These are phyloP conservation scores for Chesias legatella DNA, from an alignment of 2,888 invertebrate species.

Conservation along the genomic window DNA sequence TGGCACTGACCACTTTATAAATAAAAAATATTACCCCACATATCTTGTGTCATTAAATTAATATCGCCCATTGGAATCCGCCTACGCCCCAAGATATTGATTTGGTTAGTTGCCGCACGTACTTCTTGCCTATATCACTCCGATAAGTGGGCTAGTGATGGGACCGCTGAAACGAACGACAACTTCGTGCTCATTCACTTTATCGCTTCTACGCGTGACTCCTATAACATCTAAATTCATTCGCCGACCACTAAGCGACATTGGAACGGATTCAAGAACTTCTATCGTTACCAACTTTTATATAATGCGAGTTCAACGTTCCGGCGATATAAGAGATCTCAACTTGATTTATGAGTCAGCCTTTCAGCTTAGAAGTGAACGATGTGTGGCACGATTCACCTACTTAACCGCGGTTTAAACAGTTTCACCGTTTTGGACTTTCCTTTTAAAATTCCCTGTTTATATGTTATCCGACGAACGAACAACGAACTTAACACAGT, in stretches of 20 bases:
- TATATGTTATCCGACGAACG: too few species aligned
- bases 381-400: slow-evolving; percentile 20
- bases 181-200: slow-evolving; percentile 22
- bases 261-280: slow-evolving; percentile 55
- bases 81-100: slow-evolving; percentile 1
- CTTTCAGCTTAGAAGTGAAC: slow-evolving; percentile 32
- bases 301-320: slow-evolving; percentile 51
- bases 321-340: slow-evolving; percentile 49
- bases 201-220: slow-evolving; percentile 25
- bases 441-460: background rate
- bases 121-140: slow-evolving; percentile 9
- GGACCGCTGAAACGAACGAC: slow-evolving; percentile 21
- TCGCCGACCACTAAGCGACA: slow-evolving; percentile 18
- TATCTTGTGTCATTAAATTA: too few species aligned
- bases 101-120: slow-evolving; percentile 11
- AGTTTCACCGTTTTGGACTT: slow-evolving; percentile 11
- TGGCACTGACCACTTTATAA: too few species aligned
- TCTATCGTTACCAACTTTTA: slow-evolving; percentile 65
- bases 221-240: slow-evolving; percentile 41
- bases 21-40: too few species aligned
- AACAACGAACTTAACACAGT: background rate
- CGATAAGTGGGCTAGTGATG: slow-evolving; percentile 13
- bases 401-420: slow-evolving; percentile 25
- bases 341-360: slow-evolving; percentile 52
- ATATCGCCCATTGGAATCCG: background rate